phyloP scores from a whole-genome alignment of 2,797 vertebrate species.

The Malurus splendens region DNA sequence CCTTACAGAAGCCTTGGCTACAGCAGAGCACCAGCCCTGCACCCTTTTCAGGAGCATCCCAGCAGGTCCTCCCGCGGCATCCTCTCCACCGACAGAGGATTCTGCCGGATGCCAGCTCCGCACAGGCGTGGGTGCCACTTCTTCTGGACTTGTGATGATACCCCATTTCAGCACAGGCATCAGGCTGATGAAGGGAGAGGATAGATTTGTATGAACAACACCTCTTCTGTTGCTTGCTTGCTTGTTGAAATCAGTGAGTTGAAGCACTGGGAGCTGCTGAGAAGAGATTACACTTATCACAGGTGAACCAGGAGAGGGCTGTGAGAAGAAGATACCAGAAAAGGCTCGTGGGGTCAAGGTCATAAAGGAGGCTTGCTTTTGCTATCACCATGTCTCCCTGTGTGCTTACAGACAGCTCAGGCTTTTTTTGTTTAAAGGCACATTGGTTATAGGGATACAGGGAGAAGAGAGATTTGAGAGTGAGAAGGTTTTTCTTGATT shows the following conservation, averaged over 20 bases:
- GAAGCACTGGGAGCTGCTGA: conserved; percentile 29
- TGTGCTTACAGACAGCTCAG: background rate
- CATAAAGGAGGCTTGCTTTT: conserved; percentile 4
- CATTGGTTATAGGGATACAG: background rate
- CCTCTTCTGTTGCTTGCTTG: background rate
- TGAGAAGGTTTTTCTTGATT: conserved; percentile 38
- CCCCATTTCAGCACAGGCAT: background rate
- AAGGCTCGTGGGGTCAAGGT: conserved; percentile 18
- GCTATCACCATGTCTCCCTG: background rate
- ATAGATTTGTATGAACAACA: conserved; percentile 16
- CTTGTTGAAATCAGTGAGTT: conserved; percentile 41
- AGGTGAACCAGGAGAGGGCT: conserved; percentile 44
- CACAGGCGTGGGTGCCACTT: background rate
- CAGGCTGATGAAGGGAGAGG: background rate
- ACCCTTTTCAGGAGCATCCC: background rate
- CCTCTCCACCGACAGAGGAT: background rate
- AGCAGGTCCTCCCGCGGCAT: accelerated
- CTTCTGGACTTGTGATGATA: background rate
- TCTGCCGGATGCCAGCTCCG: background rate
- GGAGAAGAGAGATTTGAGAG: background rate
- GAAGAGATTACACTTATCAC: conserved; percentile 53
- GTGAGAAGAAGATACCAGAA: conserved; percentile 35
- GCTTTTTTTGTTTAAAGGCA: background rate
- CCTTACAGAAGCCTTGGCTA: background rate
- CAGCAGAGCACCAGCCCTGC: background rate